phyloP scores from a whole-genome alignment of 2,797 vertebrate species.

The Poecile montanus region DNA sequence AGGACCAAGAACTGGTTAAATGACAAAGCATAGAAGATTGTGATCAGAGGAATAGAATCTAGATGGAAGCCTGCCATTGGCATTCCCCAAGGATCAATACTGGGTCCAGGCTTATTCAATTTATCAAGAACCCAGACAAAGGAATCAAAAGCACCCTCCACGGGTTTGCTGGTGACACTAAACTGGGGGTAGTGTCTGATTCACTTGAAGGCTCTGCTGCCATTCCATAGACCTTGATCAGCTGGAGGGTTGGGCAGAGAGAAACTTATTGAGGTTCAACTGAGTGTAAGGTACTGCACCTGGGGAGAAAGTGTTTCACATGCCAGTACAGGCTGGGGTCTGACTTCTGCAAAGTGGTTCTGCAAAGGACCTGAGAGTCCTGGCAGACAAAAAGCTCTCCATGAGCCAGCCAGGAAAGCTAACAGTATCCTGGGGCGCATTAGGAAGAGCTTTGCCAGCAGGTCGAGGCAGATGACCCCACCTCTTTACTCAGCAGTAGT shows the following conservation, averaged over 20 bases:
- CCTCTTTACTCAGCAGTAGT: background rate
- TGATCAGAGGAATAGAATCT: background rate
- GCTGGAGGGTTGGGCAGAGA: background rate
- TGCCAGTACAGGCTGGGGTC: background rate
- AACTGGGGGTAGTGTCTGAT: background rate
- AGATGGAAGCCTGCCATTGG: background rate
- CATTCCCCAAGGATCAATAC: background rate
- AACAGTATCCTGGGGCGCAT: accelerated
- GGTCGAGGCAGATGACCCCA: background rate
- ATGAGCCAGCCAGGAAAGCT: background rate
- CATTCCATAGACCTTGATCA: background rate
- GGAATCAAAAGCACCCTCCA: background rate
- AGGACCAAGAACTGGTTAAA: background rate
- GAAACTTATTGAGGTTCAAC: background rate
- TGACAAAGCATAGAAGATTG: background rate
- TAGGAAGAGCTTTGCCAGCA: background rate
- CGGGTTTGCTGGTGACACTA: background rate
- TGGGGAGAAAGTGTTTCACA: background rate
- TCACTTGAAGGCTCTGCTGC: background rate
- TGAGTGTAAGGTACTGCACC: background rate
- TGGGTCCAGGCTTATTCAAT: background rate
- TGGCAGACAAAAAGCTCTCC: background rate
- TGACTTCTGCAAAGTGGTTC: background rate
- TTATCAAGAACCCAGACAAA: background rate
- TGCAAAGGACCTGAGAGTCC: background rate